Evolutionary conservation across 2,113 vertebrate species (phyloP).

Genomic region (Thermophis baileyi): DNA sequence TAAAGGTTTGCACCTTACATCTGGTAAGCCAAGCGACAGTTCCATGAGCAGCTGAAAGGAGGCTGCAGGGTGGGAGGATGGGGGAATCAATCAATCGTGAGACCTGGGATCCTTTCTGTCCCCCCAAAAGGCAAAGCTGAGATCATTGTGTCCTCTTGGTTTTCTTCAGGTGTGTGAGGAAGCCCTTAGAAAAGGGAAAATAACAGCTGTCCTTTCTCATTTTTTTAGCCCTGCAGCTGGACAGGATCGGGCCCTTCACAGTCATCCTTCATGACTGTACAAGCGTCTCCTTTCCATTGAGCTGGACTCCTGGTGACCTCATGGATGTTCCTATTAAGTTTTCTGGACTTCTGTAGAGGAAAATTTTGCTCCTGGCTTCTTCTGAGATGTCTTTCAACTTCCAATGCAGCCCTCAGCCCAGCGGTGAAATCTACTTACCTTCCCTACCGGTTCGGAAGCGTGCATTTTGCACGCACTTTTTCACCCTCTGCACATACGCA

Average conservation of each 20-base stretch:
- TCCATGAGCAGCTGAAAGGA: not conserved
- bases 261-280: not conserved
- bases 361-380: not conserved
- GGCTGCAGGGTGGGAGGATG: not conserved
- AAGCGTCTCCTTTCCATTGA: not conserved
- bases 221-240: not conserved
- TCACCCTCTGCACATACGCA: too few species aligned
- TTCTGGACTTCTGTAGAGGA: not conserved
- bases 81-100: not conserved
- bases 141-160: not conserved
- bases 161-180: not conserved
- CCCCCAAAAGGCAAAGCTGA: not conserved
- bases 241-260: not conserved
- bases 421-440: too few species aligned
- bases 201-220: not conserved
- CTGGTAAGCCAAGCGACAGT: not conserved
- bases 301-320: not conserved
- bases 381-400: not conserved
- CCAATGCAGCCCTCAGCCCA: not conserved
- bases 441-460: too few species aligned
- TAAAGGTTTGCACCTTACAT: not conserved
- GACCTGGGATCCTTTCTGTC: not conserved
- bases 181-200: not conserved
- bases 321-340: not conserved
- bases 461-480: too few species aligned